Conservation (phyloP, 2,113 vertebrate genomes). For the Lucifuga dentata region DNA sequence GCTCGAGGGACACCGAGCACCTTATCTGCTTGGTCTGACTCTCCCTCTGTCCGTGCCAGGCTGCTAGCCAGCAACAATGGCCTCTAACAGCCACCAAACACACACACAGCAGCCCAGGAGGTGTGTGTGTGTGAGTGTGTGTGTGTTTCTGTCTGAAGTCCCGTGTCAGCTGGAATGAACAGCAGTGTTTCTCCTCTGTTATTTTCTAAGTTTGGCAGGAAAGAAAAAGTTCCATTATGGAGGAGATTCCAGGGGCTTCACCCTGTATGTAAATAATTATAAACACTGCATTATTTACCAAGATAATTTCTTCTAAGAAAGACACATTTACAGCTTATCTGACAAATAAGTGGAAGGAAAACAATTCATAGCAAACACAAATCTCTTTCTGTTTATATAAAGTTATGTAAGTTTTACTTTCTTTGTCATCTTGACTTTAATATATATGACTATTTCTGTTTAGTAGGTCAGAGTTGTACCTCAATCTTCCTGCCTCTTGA, state of each 20-base stretch:
- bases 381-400: too few species aligned
- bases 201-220: background rate
- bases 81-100: constrained; percentile 61
- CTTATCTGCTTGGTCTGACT: constrained; percentile 54
- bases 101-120: constrained; percentile 36
- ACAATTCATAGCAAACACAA: too few species aligned
- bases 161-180: constrained; percentile 24
- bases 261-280: too few species aligned
- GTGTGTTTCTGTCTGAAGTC: constrained; percentile 18
- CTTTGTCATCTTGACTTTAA: too few species aligned
- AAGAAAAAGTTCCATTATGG: background rate
- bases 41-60: constrained; percentile 62
- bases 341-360: too few species aligned
- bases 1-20: constrained; percentile 50
- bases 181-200: background rate
- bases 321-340: too few species aligned
- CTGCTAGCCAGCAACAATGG: constrained; percentile 75
- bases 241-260: too few species aligned
- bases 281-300: too few species aligned
- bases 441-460: too few species aligned
- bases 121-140: constrained; percentile 21
- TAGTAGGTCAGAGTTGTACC: too few species aligned
- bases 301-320: too few species aligned
- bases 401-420: too few species aligned
- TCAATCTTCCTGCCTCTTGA: constrained; percentile 2